Base-by-base conservation (phyloP, 2,113 vertebrate species). In the Noctilio leporinus region DNA sequence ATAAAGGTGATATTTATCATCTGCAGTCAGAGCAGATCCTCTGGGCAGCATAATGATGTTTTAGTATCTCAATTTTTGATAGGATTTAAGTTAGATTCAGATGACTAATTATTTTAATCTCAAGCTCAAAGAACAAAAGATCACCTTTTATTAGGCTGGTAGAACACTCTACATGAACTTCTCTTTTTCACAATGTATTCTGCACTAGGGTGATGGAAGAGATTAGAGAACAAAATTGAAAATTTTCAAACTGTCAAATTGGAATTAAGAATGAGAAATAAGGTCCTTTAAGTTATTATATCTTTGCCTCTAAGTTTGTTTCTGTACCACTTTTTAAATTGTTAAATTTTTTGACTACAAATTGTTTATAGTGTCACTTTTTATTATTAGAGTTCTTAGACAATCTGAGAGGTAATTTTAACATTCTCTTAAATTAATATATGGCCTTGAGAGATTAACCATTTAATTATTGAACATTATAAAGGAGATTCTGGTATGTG, bases 1-100 rank as follows among this genome's bases (percentile, higher is more conserved):
- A 87, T 89, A 81, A 95, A 80, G 10, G 17, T 85, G 45, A 86
- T 69, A 80, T 65, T 75, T 92, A 81, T 14, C 72, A 75, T 94
- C 43, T 67, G 11, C 4, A 75, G 59, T 83, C 40, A 89, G 35
- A 51, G 8, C 14, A 91, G n/a, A 70, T 88, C 7, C 24, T 12
- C n/a, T 51, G 33, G 2, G 43, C 87, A 80, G 30, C 64, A 75
- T 49, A 69, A 20, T 82, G 5, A 6, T 93, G 4, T 22, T 72
- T 69, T 73, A 40, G 78, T 70, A 67, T 72, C 28, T 89, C n/a
- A 35, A 33, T 69, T 84, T 96, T 83, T 38, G 1, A 16, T n/a
- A n/a, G 38, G 10, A 70, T 55, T 96, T 92, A 86, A 47, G 10
- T 80, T 82, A 86, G 38, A 87, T 17, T 89, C 45, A 93, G 55